Evolutionary conservation across 2,888 invertebrate genomes (phyloP).

Genomic region (Poecilus cupreus): DNA sequence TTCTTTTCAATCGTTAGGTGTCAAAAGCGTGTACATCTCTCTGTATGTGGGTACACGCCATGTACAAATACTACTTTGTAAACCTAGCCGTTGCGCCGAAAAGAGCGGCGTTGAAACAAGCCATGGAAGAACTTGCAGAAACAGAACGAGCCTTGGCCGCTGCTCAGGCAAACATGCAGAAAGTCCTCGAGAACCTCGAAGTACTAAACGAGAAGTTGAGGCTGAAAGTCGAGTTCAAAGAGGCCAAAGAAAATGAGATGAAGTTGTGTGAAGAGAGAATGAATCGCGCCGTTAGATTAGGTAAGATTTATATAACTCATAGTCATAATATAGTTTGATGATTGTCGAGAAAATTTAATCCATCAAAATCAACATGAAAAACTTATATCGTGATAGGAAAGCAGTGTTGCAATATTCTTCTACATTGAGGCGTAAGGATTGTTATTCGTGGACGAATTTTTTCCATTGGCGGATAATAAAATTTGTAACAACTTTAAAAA

Average conservation of each 20-base stretch:
- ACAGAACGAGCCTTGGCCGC: slow-evolving; percentile 81
- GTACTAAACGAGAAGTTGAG: slow-evolving; percentile 82
- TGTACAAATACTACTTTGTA: slow-evolving; percentile 94
- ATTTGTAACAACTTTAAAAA: too few relatives aligned
- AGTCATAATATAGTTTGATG: too few relatives aligned
- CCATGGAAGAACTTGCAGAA: slow-evolving; percentile 79
- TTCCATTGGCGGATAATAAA: too few relatives aligned
- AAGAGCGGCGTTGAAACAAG: slow-evolving; percentile 85
- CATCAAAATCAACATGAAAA: too few relatives aligned
- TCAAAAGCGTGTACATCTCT: slow-evolving; percentile 88
- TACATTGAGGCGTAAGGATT: too few relatives aligned
- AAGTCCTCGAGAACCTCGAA: slow-evolving; percentile 85
- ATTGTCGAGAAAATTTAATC: too few relatives aligned
- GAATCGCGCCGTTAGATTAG: slow-evolving; percentile 82
- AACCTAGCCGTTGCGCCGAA: slow-evolving; percentile 91
- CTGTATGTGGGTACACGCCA: slow-evolving; percentile 94
- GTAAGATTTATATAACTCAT: too few relatives aligned
- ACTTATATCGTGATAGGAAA: too few relatives aligned
- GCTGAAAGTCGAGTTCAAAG: slow-evolving; percentile 83
- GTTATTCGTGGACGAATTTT: too few relatives aligned
- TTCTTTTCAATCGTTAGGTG: slow-evolving; percentile 72
- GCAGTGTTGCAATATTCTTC: too few relatives aligned
- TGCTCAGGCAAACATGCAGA: slow-evolving; percentile 87
- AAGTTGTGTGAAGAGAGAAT: slow-evolving; percentile 85
- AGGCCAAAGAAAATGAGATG: slow-evolving; percentile 83